A percentile compares a stretch with the other conserved stretches of the same genome.
Conservation (phyloP, 2,797 vertebrate genomes). For the Acomys russatus region DNA sequence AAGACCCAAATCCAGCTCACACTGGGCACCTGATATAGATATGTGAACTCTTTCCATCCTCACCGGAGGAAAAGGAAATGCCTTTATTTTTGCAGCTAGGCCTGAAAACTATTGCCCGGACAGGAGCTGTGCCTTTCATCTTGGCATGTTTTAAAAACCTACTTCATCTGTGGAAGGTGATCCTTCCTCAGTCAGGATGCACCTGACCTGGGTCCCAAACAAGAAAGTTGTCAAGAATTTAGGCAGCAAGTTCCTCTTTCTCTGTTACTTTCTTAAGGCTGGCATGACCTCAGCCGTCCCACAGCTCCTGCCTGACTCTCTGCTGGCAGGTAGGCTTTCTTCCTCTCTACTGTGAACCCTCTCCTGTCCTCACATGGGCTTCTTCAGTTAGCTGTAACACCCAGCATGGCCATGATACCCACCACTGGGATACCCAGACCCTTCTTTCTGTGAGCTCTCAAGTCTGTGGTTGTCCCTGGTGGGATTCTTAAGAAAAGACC, state of each 20-base stretch:
- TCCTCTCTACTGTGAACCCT: not conserved
- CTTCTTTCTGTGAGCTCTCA: not conserved
- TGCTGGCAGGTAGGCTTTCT: not conserved
- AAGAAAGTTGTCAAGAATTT: not conserved
- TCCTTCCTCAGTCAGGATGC: not conserved
- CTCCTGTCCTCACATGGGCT: not conserved
- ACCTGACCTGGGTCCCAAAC: not conserved
- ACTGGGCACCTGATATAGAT: not conserved
- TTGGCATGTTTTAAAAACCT: not conserved
- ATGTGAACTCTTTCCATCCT: not conserved
- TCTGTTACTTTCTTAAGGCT: not conserved
- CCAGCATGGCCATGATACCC: fast-evolving
- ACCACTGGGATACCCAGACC: not conserved
- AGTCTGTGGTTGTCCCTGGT: not conserved
- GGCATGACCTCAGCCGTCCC: fast-evolving
- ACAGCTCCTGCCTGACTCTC: not conserved
- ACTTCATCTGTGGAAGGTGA: not conserved
- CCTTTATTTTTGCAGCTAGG: not conserved
- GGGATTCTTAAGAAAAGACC: not conserved
- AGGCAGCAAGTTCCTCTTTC: not conserved
- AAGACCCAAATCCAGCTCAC: not conserved
- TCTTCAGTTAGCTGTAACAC: not conserved
- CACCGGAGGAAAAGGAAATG: not conserved
- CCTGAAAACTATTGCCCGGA: not conserved
- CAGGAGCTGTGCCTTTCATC: not conserved